Conservation (phyloP, 1,140 invertebrate species). For the Heliconius himera region DNA sequence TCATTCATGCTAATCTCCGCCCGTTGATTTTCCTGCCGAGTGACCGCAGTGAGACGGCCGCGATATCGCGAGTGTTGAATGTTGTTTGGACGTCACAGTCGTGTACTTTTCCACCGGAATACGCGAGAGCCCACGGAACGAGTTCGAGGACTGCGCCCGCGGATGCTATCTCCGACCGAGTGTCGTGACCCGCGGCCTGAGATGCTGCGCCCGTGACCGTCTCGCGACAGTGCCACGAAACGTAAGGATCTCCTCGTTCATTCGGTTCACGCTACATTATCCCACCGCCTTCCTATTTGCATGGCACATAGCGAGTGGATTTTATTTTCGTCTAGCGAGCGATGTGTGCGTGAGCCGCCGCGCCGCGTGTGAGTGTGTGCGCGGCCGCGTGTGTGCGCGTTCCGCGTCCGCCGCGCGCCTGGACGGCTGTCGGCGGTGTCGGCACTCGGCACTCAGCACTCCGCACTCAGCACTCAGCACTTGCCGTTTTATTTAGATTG, state of each 20-base stretch:
- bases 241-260: constrained; percentile 77
- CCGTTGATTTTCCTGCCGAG: constrained; percentile 75
- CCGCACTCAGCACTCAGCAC: constrained; percentile 38
- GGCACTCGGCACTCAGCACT: constrained; percentile 37
- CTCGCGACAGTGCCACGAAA: constrained; percentile 78
- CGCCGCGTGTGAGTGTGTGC: constrained; percentile 51
- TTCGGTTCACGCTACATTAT: constrained; percentile 66
- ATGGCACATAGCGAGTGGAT: constrained; percentile 78
- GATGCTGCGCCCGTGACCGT: constrained; percentile 79
- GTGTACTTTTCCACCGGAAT: constrained; percentile 74
- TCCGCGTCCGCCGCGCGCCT: constrained; percentile 62
- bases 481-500: constrained; percentile 77
- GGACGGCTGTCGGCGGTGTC: constrained; percentile 65
- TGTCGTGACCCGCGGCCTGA: constrained; percentile 71
- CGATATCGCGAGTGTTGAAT: constrained; percentile 75
- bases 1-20: constrained; percentile 78
- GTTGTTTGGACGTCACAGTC: constrained; percentile 65
- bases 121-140: constrained; percentile 63
- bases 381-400: constrained; percentile 52
- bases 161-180: constrained; percentile 69
- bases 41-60: constrained; percentile 69
- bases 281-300: constrained; percentile 77
- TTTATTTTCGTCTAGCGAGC: constrained; percentile 78
- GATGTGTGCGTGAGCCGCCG: constrained; percentile 64
- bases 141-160: constrained; percentile 68